These are phyloP conservation scores for Eubucco bourcierii DNA, from an alignment of 2,113 vertebrate species.

Conservation along the genomic window DNA sequence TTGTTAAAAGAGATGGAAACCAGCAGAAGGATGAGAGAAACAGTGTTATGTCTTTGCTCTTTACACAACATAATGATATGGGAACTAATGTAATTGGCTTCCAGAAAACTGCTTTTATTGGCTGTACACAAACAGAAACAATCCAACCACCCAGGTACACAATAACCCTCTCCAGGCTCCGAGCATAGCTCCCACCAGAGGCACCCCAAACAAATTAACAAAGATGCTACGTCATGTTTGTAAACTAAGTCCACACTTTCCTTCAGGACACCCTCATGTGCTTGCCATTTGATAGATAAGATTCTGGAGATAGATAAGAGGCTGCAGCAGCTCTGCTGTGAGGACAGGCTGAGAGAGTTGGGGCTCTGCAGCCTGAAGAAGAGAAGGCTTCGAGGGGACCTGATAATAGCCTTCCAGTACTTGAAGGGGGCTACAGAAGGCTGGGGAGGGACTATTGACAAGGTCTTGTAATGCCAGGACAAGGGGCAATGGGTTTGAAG, in stretches of 20 bases:
- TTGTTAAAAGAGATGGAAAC: slow-evolving; percentile 42
- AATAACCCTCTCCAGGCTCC: not conserved
- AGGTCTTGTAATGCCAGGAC: no score
- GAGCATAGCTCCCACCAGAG: not conserved
- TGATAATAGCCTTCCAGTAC: no score
- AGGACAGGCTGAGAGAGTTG: no score
- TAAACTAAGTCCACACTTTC: not conserved
- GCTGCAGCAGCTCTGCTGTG: no score
- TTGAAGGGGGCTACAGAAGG: no score
- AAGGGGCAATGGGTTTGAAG: no score
- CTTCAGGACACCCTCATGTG: not conserved
- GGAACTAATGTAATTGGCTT: not conserved
- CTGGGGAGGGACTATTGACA: no score
- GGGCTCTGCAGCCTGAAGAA: no score
- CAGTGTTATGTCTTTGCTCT: not conserved
- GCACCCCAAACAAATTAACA: not conserved
- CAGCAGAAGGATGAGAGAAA: slow-evolving; percentile 7
- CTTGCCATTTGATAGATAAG: not conserved
- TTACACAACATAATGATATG: not conserved
- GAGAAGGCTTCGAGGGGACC: no score
- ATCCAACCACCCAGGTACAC: not conserved
- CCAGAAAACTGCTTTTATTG: not conserved
- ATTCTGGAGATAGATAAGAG: no score
- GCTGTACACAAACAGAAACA: not conserved
- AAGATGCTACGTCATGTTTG: not conserved